A percentile compares a stretch with the other conserved stretches of the same genome.
phyloP scores from a whole-genome alignment of 2,888 invertebrate genomes.

The Lucinisca nassula region DNA sequence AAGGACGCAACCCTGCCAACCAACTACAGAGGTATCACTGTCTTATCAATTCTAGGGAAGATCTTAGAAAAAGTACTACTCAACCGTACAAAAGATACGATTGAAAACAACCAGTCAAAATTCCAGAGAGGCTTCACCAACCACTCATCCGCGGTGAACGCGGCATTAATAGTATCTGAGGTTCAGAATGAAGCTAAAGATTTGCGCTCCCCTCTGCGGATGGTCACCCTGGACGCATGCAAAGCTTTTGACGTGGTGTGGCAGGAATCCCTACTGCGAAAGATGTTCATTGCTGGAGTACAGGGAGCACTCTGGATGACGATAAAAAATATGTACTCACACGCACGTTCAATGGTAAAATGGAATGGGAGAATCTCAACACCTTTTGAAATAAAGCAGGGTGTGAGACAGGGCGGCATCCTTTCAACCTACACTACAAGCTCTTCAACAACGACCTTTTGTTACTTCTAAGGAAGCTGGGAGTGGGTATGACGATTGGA shows the following conservation, averaged over 20 bases:
- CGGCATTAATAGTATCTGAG: neutral
- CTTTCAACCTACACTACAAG: neutral
- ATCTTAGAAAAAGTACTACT: neutral
- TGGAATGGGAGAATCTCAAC: neutral
- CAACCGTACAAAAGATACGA: neutral
- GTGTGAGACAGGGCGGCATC: neutral
- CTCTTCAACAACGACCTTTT: neutral
- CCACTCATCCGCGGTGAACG: neutral
- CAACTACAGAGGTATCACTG: neutral
- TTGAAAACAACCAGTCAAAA: neutral
- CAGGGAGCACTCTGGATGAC: neutral
- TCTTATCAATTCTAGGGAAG: neutral
- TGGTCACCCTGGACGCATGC: neutral
- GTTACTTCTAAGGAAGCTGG: neutral
- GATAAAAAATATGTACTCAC: neutral
- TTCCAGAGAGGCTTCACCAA: neutral
- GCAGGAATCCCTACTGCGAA: neutral
- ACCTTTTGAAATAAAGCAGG: neutral
- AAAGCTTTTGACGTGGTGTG: neutral
- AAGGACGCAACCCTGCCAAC: neutral
- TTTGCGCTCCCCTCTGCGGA: neutral
- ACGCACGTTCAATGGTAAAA: neutral
- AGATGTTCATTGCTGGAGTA: neutral
- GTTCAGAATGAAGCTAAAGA: neutral
- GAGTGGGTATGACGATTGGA: neutral